Conservation (phyloP, 2,888 invertebrate species). For the Drosophila phalerata region DNA sequence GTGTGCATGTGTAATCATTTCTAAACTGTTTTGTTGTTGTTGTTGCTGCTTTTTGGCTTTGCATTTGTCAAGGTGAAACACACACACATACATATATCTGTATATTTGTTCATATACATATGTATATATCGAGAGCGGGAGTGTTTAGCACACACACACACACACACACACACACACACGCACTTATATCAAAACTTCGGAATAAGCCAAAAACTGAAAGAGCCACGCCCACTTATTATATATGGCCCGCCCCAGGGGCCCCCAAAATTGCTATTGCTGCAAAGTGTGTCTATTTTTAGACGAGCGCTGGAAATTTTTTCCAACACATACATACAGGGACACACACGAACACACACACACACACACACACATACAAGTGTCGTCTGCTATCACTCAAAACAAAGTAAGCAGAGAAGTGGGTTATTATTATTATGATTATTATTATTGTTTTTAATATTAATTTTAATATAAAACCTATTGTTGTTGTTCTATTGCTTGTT, state of each 20-base stretch:
- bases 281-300: conserved; percentile 75
- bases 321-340: conserved; percentile 41
- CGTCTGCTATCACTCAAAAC: conserved; percentile 72
- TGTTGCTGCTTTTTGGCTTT: conserved; percentile 60
- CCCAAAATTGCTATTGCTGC: conserved; percentile 64
- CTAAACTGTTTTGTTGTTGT: conserved; percentile 40
- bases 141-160: conserved; percentile 9
- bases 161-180: conserved; percentile 21
- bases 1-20: conserved; percentile 41
- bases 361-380: conserved; percentile 35
- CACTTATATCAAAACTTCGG: conserved; percentile 44
- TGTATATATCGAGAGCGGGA: neutral
- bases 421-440: conserved; percentile 37
- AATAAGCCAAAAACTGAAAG: conserved; percentile 55
- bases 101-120: neutral
- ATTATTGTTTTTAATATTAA: conserved; percentile 29
- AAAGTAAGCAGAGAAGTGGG: conserved; percentile 55
- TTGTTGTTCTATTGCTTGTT: neutral
- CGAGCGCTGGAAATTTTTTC: conserved; percentile 77
- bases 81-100: conserved; percentile 27
- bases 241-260: conserved; percentile 51
- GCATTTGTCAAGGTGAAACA: conserved; percentile 73
- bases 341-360: conserved; percentile 20
- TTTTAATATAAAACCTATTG: conserved; percentile 14
- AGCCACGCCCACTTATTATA: conserved; percentile 63